phyloP scores from a whole-genome alignment of 1,140 invertebrate genomes.

The Coptotermes formosanus region DNA sequence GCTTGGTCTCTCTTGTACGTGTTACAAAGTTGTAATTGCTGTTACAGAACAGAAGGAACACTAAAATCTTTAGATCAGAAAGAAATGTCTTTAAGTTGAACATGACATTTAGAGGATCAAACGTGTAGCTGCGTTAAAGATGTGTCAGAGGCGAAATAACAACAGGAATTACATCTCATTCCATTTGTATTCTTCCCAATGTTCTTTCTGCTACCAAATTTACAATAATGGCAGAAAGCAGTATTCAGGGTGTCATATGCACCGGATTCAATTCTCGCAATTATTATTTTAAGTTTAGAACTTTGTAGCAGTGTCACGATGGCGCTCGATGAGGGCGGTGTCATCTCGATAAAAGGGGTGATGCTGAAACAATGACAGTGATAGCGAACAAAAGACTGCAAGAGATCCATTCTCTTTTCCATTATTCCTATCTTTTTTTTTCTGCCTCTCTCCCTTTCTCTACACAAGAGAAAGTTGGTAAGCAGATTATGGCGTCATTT shows the following conservation, averaged over 20 bases:
- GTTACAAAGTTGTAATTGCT: no score
- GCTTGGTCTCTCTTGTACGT: no score
- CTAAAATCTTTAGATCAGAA: neutral
- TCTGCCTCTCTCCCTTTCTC: neutral
- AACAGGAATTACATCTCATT: neutral
- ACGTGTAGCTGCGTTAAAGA: neutral
- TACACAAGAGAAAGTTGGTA: conserved; percentile 21
- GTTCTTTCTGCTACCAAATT: neutral
- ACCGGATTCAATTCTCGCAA: neutral
- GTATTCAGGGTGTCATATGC: neutral
- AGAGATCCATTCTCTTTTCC: conserved; percentile 1
- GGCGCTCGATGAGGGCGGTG: neutral
- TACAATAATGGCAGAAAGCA: neutral
- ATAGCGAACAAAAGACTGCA: conserved; percentile 4
- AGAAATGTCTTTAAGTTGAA: neutral
- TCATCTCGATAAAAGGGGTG: neutral
- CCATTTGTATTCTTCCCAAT: neutral
- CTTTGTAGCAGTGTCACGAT: neutral
- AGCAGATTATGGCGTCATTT: conserved; percentile 24
- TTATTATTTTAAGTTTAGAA: conserved; percentile 18
- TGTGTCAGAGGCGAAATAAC: neutral
- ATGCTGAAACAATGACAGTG: neutral
- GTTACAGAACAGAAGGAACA: no score
- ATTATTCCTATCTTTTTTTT: neutral
- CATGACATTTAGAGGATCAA: neutral